These are phyloP conservation scores for Cossypha heuglini DNA, from an alignment of 2,797 vertebrate genomes.

Conservation along the genomic window DNA sequence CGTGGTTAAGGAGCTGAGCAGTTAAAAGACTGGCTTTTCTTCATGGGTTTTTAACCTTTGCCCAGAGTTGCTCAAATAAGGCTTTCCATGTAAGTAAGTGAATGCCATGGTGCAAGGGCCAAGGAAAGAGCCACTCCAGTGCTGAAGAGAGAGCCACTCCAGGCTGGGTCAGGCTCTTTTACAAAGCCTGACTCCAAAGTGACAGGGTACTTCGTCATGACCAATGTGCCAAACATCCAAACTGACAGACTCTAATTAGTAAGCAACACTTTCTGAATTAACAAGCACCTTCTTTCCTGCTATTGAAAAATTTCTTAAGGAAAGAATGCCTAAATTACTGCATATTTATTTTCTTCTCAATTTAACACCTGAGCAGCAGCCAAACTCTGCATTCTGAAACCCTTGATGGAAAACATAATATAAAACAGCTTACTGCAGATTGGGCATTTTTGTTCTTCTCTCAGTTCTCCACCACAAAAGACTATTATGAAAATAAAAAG, in stretches of 20 bases:
- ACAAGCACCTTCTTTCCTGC: background rate
- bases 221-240: background rate
- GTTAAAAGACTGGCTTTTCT: background rate
- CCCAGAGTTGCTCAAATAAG: background rate
- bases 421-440: background rate
- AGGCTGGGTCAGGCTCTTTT: background rate
- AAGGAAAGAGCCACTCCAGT: background rate
- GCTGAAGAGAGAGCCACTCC: background rate
- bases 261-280: background rate
- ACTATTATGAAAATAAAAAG: background rate
- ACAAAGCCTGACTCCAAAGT: background rate
- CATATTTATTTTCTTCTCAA: background rate
- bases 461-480: background rate
- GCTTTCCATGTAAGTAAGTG: background rate
- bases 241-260: background rate
- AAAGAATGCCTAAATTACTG: background rate
- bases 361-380: background rate
- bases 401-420: background rate
- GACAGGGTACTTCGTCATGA: background rate
- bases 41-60: constrained; percentile 21
- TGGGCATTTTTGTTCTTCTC: background rate
- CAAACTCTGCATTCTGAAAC: background rate
- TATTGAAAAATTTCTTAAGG: background rate
- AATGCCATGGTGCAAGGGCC: background rate
- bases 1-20: background rate